A percentile compares a stretch with the other conserved stretches of the same genome.
Conservation (phyloP, 2,797 vertebrate species). For the Neosilurus hyrtlii region DNA sequence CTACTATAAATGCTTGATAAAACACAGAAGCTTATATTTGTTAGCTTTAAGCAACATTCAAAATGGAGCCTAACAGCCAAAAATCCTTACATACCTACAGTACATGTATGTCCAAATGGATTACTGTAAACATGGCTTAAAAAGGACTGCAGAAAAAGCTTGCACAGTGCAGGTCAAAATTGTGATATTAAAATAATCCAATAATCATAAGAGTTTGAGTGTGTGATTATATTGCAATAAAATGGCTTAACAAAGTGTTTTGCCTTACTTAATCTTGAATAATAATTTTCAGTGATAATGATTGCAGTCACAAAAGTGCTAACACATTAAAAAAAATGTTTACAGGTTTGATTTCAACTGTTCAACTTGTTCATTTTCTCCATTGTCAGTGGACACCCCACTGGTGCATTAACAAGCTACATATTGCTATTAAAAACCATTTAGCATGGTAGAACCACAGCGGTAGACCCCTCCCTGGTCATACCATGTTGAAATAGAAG, state of each 20-base stretch:
- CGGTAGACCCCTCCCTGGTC: too few species aligned
- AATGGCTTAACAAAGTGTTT: neutral
- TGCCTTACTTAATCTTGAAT: neutral
- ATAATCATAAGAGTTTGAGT: neutral
- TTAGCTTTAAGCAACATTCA: neutral
- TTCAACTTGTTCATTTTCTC: neutral
- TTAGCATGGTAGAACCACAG: too few species aligned
- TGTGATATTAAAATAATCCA: neutral
- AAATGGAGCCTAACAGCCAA: neutral
- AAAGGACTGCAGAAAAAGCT: neutral
- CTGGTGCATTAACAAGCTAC: slow-evolving; percentile 12
- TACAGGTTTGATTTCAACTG: neutral
- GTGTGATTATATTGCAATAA: neutral
- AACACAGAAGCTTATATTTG: neutral
- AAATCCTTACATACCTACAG: neutral
- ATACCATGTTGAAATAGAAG: neutral
- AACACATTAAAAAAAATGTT: neutral
- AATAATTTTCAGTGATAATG: neutral
- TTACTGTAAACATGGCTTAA: neutral
- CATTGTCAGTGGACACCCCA: neutral
- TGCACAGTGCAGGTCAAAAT: neutral
- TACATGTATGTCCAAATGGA: neutral
- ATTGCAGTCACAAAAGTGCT: neutral
- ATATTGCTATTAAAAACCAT: neutral
- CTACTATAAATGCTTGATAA: neutral